These are phyloP conservation scores for Ormyrus nitidulus DNA, from an alignment of 2,888 invertebrate genomes.

Conservation along the genomic window DNA sequence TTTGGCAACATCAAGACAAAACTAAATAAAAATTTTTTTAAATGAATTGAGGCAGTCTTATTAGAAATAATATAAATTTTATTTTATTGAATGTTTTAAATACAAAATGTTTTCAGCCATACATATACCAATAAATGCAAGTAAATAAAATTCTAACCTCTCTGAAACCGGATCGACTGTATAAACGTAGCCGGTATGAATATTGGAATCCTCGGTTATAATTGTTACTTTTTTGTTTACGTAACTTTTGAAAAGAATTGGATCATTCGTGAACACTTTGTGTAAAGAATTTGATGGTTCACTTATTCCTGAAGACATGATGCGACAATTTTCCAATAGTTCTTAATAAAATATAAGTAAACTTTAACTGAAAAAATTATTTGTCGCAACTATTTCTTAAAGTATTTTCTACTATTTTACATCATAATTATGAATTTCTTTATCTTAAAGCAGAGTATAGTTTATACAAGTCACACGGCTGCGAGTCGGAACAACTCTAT, in stretches of 20 bases:
- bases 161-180: slow-evolving; percentile 73
- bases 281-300: slow-evolving; percentile 57
- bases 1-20: slow-evolving; percentile 65
- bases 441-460: no score
- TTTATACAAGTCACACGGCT: no score
- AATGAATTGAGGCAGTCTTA: slow-evolving; percentile 6
- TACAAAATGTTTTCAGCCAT: no score
- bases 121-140: background rate
- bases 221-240: slow-evolving; percentile 68
- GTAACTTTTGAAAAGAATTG: slow-evolving; percentile 68
- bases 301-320: slow-evolving; percentile 34
- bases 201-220: slow-evolving; percentile 63
- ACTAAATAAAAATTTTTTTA: slow-evolving; percentile 60
- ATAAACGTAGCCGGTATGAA: slow-evolving; percentile 68
- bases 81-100: background rate
- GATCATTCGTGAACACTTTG: slow-evolving; percentile 69
- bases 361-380: background rate
- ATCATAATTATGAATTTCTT: no score
- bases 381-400: no score
- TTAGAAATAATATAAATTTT: background rate
- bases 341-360: no score
- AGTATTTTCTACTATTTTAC: no score
- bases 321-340: background rate
- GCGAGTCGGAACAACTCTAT: no score
- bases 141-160: slow-evolving; percentile 65